Conservation (phyloP, 2,113 vertebrate species). For the Rhodinocichla rosea region DNA sequence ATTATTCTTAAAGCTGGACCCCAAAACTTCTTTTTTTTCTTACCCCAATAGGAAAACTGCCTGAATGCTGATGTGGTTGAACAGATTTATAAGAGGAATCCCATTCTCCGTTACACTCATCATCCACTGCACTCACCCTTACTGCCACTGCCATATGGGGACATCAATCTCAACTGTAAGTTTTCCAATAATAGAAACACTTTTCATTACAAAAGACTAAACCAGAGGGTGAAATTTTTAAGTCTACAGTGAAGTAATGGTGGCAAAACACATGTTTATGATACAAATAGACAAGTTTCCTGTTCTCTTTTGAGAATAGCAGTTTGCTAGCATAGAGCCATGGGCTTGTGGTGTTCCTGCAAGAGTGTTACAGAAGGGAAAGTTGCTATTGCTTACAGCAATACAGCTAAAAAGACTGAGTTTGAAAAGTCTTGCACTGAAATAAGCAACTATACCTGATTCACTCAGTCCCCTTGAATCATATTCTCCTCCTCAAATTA, state of each 20-base stretch:
- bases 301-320: background rate
- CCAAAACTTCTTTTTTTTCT: background rate
- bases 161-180: conserved; percentile 87
- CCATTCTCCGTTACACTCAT: conserved; percentile 92
- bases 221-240: background rate
- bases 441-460: background rate
- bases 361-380: background rate
- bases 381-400: background rate
- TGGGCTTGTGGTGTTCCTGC: background rate
- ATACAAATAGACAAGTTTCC: background rate
- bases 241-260: background rate
- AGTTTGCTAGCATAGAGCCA: background rate
- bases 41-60: conserved; percentile 86
- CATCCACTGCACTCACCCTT: conserved; percentile 91
- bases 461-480: background rate
- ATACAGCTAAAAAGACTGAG: background rate
- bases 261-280: background rate
- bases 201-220: background rate
- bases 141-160: conserved; percentile 93
- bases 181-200: background rate
- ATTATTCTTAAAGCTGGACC: background rate
- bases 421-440: background rate
- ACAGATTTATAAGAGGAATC: conserved; percentile 96
- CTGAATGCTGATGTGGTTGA: conserved; percentile 93
- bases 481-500: background rate